Conservation (phyloP, 2,888 invertebrate genomes). For the Polyommatus icarus region DNA sequence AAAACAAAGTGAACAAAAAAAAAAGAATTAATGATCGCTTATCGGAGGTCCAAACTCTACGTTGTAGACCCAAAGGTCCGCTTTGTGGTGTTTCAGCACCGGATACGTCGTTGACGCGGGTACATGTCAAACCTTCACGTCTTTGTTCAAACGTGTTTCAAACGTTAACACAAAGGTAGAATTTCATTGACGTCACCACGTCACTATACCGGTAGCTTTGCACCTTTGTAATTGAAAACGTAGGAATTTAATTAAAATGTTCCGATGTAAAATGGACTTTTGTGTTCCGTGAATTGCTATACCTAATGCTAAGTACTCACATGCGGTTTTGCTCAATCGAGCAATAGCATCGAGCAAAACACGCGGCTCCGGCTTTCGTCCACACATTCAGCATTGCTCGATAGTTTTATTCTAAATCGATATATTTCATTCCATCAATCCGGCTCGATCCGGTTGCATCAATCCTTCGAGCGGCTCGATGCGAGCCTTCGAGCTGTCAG, state of each 20-base stretch:
- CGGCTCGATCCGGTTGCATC: no score
- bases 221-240: slow-evolving; percentile 23
- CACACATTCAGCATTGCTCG: no score
- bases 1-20: not conserved
- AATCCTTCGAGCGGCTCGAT: no score
- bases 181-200: slow-evolving; percentile 10
- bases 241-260: slow-evolving; percentile 17
- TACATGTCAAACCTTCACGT: slow-evolving; percentile 1
- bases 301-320: no score
- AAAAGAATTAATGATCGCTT: not conserved
- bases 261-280: not conserved
- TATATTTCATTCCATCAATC: no score
- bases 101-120: not conserved
- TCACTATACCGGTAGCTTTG: slow-evolving; percentile 6
- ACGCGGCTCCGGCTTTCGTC: no score
- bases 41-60: not conserved
- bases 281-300: not conserved
- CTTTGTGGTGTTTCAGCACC: not conserved
- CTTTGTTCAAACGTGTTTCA: slow-evolving; percentile 3
- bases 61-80: not conserved
- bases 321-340: no score
- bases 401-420: no score
- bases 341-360: no score
- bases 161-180: slow-evolving; percentile 15
- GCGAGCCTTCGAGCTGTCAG: no score